Evolutionary conservation across 1,140 invertebrate species (phyloP), one percentile per base, ranked within the genome.

Genomic region (Scaptomyza graminum): DNA sequence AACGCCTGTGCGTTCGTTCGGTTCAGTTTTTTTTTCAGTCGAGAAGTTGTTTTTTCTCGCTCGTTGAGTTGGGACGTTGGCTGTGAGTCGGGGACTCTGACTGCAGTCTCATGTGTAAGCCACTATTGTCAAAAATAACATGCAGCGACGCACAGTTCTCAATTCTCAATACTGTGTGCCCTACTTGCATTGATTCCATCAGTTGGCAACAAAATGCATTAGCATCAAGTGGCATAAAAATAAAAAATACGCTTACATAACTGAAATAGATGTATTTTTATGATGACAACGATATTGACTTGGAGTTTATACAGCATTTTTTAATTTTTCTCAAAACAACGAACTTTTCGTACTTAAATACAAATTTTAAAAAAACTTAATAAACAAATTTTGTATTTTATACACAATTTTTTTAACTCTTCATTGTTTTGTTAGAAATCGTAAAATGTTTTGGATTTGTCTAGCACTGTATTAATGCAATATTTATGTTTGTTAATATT

Each of bases 101-200:
- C 47, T 49, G 44, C 54, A 65, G 79, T 83, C 79, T 77, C 76
- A 65, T 77, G 74, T 79, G 76, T 56, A 56, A 55, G 62, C 65
- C 62, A 51, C 67, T 73, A 55, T 84, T 87, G 82, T 87, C 82
- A 85, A 85, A 82, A 88, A 87, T 75, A 87, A 78, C 70, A 75
- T 71, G 70, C 63, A 18, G 41, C 63, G 41, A 54, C 55, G 41
- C 55, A 59, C 65, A 51, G 60, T 50, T 39, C 70, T 52, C 69
- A 39, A 56, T 78, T 77, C 66, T 68, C 16, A 46, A 25, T 12
- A 50, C 37, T 41, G 12, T 41, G 37, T 64, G 68, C 43, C 59
- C 62, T 69, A 78, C 31, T 59, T 59, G 34, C 49, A 83, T 76
- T 83, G 74, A 63, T 65, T 69, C 49, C 79, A 79, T 61, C 56